Evolutionary conservation across 2,113 vertebrate genomes (phyloP), one percentile per base, ranked within the genome.

Genomic region (Lepus europaeus): DNA sequence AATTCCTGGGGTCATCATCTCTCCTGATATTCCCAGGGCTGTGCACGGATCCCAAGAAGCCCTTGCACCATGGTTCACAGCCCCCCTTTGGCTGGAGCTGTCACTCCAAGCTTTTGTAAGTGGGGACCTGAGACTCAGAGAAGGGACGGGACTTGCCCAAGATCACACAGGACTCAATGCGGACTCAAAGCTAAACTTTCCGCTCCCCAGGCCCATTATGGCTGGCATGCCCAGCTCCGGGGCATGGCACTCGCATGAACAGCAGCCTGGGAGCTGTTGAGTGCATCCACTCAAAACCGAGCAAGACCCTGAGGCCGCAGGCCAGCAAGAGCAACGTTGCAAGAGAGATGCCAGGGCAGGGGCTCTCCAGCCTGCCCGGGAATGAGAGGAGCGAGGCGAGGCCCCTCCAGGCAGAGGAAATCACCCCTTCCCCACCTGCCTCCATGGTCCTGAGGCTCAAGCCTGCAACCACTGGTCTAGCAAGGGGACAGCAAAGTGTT

Each of bases 181-280:
- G 31, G 72, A 79, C 69, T 89, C 39, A 56, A 51, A 88, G 89
- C 33, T 17, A 89, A 56, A 17, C 27, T 76, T 79, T 74, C 72
- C 4, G 53, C n/a, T 95, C 77, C 53, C 51, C 59, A 53, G 45
- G 31, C 19, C 61, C 86, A 31, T 8, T 49, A 31, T 78, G 81
- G 72, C 64, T 45, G 20, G 25, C 70, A 72, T 45, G 20, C 22
- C 13, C 45, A 84, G 6, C 33, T 69, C 36, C 13, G 53, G 13
- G 22, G 36, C 6, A 22, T 12, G 45, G 80, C n/a, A 61, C n/a
- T 61, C 51, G 72, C 45, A 70, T 36, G 19, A 63, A 45, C 2
- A 61, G 56, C 63, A 59, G 0, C 5, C 61, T 19, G 27, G 59
- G 20, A 85, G 17, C 5, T 33, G 6, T 56, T 17, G 29, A 82